Evolutionary conservation across 2,797 vertebrate genomes (phyloP), one percentile per base, ranked within the genome.

Genomic region (Hoplostethus mediterraneus): DNA sequence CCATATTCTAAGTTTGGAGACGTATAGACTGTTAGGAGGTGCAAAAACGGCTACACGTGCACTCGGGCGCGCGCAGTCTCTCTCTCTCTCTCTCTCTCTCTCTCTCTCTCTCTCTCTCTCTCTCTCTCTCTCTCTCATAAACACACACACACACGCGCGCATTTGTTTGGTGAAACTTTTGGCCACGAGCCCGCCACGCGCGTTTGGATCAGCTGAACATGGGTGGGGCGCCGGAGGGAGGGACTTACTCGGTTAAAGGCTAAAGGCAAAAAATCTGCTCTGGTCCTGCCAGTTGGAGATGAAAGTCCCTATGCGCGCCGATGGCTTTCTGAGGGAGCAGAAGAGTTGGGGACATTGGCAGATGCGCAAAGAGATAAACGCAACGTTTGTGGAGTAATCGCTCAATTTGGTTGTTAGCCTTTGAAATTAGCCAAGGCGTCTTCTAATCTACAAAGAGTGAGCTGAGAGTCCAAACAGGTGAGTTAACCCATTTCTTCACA

Each of bases 151-250:
- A 63, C 67, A 82, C 9, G 11, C 25, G 33, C 30, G 48, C 58
- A 75, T 70, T 82, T 67, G 63, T 68, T 67, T 66, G 81, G 45
- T 62, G 64, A 86, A 90, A 92, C 90, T 90, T 91, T 68, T 84
- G 81, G 93, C 91, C 94, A 94, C 94, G 94, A 93, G 94, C 87
- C 90, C 85, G 94, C 92, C 94, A 95, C 94, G 93, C 93, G 94
- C 84, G 76, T 91, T 83, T 64, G 80, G 82, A 83, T 87, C 77
- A 85, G 31, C 73, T 75, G 73, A 54, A 52, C 33, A 80, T 89
- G 87, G 92, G 90, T 81, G 90, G 89, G 88, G 81, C 73, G 25
- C 63, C 14, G 12, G 79, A 67, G 77, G 94, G 95, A 86, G 95
- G 90, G 85, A 92, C 90, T 81, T 88, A 64, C n/a, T 59, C 52